Conservation (phyloP, 2,113 vertebrate species). For the Coryphaenoides rupestris region DNA sequence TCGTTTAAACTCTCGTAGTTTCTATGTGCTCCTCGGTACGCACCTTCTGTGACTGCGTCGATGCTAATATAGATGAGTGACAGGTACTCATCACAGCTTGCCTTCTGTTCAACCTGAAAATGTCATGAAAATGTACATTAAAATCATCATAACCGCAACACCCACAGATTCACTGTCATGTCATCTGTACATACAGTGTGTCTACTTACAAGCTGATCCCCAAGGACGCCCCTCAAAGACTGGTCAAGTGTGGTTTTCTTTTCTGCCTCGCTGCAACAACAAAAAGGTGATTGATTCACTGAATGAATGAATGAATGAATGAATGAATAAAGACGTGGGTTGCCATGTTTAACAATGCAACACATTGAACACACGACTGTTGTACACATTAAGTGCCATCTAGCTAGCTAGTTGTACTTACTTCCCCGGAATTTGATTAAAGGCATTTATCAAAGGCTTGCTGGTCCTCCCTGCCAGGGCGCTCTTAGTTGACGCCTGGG, state of each 20-base stretch:
- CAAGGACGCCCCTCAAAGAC: constrained; percentile 87
- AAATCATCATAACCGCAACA: not conserved
- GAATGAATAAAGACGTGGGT: not conserved
- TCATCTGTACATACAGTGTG: not conserved
- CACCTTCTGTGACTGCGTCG: constrained; percentile 90
- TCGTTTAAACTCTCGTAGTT: not conserved
- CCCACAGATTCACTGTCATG: no score
- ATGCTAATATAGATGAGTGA: constrained; percentile 94
- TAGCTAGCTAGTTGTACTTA: constrained; percentile 56
- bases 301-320: no score
- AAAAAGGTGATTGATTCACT: constrained; percentile 27
- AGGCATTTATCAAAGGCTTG: constrained; percentile 79
- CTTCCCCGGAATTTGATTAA: constrained; percentile 89
- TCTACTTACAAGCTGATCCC: constrained; percentile 90
- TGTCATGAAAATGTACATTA: not conserved
- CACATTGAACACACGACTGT: not conserved
- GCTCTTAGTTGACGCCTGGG: constrained; percentile 80
- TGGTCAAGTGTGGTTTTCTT: constrained; percentile 96
- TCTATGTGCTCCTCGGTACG: not conserved
- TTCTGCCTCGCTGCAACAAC: constrained; percentile 90
- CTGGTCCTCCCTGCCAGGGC: constrained; percentile 79
- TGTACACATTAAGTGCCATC: not conserved
- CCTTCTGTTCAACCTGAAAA: constrained; percentile 79
- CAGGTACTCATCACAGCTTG: constrained; percentile 86
- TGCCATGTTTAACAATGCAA: not conserved